Conservation (phyloP, 35 echinoderm and acorn worm genomes). For the Hemicentrotus pulcherrimus region DNA sequence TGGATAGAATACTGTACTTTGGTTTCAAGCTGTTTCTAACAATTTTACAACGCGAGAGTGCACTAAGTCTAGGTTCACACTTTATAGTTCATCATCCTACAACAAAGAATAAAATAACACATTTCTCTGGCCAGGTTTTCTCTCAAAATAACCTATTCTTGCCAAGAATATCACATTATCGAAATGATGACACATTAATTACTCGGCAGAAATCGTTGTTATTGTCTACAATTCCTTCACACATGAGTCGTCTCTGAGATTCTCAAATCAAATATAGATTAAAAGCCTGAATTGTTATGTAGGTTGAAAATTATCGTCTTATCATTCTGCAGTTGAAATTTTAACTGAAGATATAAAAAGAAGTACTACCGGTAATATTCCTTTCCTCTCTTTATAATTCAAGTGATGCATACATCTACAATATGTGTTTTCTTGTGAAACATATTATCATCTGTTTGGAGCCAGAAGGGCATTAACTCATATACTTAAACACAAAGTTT, state of each 20-base stretch:
- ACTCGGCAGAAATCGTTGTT: background rate
- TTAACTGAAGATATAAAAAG: background rate
- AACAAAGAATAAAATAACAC: background rate
- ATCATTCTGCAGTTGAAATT: background rate
- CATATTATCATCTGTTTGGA: too few species aligned
- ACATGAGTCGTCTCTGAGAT: background rate
- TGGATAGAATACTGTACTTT: background rate
- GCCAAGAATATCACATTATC: background rate
- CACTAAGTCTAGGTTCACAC: background rate
- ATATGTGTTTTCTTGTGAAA: background rate
- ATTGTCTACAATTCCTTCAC: background rate
- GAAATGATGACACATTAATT: conserved; percentile 19
- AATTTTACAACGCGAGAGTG: background rate
- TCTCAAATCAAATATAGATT: conserved; percentile 6
- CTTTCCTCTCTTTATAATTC: background rate
- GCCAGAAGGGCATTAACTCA: too few species aligned
- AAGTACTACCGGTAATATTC: background rate
- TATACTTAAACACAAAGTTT: too few species aligned
- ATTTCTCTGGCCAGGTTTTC: background rate
- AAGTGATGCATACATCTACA: background rate
- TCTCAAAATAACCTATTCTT: background rate
- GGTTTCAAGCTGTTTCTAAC: background rate
- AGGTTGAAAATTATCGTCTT: conserved; percentile 5
- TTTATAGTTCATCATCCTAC: background rate
- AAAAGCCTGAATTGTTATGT: background rate